Conservation (phyloP, 2,888 invertebrate genomes). For the Philhelius pedissequus region DNA sequence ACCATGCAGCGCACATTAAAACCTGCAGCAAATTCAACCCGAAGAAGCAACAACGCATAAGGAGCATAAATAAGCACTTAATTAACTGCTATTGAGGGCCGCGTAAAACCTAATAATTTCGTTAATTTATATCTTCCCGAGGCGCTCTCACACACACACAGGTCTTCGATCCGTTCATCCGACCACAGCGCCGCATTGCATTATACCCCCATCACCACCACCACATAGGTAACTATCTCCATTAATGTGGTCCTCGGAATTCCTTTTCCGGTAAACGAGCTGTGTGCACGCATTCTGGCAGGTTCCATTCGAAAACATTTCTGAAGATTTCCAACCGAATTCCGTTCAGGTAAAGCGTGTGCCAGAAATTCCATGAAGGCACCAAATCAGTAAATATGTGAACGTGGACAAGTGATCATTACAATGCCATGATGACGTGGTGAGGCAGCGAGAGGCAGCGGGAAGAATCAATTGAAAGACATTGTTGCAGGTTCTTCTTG, state of each 20-base stretch:
- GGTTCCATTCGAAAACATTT: neutral
- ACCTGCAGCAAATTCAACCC: neutral
- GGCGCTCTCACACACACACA: constrained; percentile 16
- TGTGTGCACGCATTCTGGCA: constrained; percentile 45
- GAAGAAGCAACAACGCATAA: constrained; percentile 25
- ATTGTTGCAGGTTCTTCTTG: constrained; percentile 30
- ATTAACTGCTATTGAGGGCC: constrained; percentile 66
- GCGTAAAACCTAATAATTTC: constrained; percentile 66
- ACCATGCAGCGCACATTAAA: neutral
- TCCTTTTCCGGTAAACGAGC: constrained; percentile 65
- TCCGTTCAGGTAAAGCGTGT: constrained; percentile 54
- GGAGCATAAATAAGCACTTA: constrained; percentile 68
- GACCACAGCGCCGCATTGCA: neutral
- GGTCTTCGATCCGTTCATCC: neutral
- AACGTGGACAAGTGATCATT: constrained; percentile 39
- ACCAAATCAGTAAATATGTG: constrained; percentile 24
- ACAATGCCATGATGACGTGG: constrained; percentile 21
- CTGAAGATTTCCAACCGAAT: constrained; percentile 11
- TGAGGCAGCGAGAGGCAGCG: constrained; percentile 2
- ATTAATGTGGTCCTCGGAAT: constrained; percentile 37
- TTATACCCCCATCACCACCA: too few species aligned
- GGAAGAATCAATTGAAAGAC: constrained; percentile 49
- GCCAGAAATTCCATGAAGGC: constrained; percentile 64
- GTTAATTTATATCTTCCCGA: constrained; percentile 62
- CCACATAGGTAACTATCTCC: neutral